Evolutionary conservation across 2,797 vertebrate genomes (phyloP).

Genomic region (Furcifer pardalis): DNA sequence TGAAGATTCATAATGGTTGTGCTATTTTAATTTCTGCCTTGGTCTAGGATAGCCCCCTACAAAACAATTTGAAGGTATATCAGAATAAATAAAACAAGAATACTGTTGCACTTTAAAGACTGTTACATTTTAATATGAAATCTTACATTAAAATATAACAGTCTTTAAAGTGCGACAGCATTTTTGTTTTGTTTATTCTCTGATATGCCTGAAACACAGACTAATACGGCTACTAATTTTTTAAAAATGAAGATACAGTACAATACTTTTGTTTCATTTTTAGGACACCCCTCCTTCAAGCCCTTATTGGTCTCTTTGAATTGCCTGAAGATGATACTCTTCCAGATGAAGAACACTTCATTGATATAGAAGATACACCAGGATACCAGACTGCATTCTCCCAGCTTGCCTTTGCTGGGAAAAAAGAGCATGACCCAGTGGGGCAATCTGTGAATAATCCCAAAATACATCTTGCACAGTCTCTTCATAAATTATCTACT

Average conservation of each 20-base stretch:
- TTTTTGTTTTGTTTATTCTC: no score
- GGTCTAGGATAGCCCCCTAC: not conserved
- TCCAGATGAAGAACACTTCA: slow-evolving; percentile 97
- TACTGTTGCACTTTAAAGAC: no score
- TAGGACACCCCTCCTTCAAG: slow-evolving; percentile 93
- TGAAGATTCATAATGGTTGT: not conserved
- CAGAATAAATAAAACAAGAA: no score
- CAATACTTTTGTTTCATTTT: not conserved
- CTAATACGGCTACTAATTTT: no score
- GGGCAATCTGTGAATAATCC: slow-evolving; percentile 93
- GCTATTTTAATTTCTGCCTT: not conserved
- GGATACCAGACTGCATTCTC: slow-evolving; percentile 98
- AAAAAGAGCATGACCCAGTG: slow-evolving; percentile 94
- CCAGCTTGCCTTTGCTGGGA: slow-evolving; percentile 97
- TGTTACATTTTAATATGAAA: no score
- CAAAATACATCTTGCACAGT: slow-evolving; percentile 94
- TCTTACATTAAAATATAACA: no score
- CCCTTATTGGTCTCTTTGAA: slow-evolving; percentile 96
- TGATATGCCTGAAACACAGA: no score
- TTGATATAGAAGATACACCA: slow-evolving; percentile 97
- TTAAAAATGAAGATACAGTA: no score
- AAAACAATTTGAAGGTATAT: rapidly evolving
- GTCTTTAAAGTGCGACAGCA: no score
- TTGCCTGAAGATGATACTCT: slow-evolving; percentile 96
- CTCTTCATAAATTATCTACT: slow-evolving; percentile 94